Evolutionary conservation across 2,797 vertebrate species (phyloP).

Genomic region (Myiotriccus ornatus): DNA sequence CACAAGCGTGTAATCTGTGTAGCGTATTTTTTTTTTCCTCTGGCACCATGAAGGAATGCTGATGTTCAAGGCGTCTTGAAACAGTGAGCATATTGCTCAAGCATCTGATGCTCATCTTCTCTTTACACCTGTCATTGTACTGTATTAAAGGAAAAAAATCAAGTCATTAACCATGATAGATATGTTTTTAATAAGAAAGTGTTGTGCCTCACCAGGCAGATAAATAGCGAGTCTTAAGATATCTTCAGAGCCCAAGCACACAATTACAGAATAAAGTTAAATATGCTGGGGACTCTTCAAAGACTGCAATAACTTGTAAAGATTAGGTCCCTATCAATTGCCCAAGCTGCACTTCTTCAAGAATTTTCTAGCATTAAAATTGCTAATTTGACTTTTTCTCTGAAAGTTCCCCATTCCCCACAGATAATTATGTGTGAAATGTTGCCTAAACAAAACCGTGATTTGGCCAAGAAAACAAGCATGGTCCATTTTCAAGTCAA

Average conservation of each 20-base stretch:
- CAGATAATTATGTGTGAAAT: slow-evolving; percentile 20
- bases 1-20: slow-evolving; percentile 82
- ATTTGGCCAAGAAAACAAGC: slow-evolving; percentile 12
- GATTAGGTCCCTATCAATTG: slow-evolving; percentile 45
- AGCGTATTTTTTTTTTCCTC: slow-evolving; percentile 36
- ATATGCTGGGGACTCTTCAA: slow-evolving; percentile 67
- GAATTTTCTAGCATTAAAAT: slow-evolving; percentile 35
- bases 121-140: slow-evolving; percentile 83
- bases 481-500: neutral
- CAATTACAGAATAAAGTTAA: slow-evolving; percentile 73
- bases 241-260: slow-evolving; percentile 69
- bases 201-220: slow-evolving; percentile 81
- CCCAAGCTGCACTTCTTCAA: slow-evolving; percentile 34
- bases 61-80: slow-evolving; percentile 76
- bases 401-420: slow-evolving; percentile 6
- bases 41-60: slow-evolving; percentile 76
- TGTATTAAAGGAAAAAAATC: slow-evolving; percentile 78
- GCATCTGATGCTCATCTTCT: slow-evolving; percentile 80
- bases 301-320: slow-evolving; percentile 63
- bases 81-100: slow-evolving; percentile 80
- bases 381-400: slow-evolving; percentile 29
- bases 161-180: slow-evolving; percentile 87
- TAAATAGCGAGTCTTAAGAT: slow-evolving; percentile 80
- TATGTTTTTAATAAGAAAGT: slow-evolving; percentile 86
- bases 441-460: slow-evolving; percentile 2